Conservation (phyloP, 2,113 vertebrate species). For the Athene cunicularia region DNA sequence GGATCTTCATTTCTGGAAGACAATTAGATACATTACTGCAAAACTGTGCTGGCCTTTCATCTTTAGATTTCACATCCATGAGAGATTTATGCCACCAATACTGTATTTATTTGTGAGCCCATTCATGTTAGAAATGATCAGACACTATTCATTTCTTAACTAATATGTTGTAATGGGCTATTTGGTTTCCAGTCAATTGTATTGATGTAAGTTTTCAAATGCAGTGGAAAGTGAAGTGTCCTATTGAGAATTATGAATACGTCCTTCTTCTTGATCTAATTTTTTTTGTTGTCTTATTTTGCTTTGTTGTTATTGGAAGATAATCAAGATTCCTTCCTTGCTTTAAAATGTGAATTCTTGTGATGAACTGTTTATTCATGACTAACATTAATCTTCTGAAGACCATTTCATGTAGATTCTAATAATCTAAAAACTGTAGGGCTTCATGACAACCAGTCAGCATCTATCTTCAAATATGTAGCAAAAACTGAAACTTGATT, state of each 20-base stretch:
- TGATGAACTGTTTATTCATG: neutral
- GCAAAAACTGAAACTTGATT: neutral
- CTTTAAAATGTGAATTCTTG: neutral
- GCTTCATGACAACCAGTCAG: neutral
- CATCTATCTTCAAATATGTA: neutral
- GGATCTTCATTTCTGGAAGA: neutral
- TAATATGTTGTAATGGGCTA: neutral
- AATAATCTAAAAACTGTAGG: neutral
- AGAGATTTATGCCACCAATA: neutral
- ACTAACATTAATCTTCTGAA: neutral
- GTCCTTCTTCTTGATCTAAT: neutral
- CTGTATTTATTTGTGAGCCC: neutral
- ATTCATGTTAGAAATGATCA: neutral
- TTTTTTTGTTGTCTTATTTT: neutral
- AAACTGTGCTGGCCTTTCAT: neutral
- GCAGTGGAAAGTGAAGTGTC: neutral
- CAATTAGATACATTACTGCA: neutral
- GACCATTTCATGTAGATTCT: neutral
- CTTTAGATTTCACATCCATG: neutral
- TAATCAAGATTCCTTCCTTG: neutral
- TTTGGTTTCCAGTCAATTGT: neutral
- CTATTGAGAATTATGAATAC: neutral
- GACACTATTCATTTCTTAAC: neutral
- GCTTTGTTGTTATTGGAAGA: neutral
- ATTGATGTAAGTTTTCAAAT: neutral